phyloP scores from a whole-genome alignment of 2,113 vertebrate species.

The Alaudala cheleensis region DNA sequence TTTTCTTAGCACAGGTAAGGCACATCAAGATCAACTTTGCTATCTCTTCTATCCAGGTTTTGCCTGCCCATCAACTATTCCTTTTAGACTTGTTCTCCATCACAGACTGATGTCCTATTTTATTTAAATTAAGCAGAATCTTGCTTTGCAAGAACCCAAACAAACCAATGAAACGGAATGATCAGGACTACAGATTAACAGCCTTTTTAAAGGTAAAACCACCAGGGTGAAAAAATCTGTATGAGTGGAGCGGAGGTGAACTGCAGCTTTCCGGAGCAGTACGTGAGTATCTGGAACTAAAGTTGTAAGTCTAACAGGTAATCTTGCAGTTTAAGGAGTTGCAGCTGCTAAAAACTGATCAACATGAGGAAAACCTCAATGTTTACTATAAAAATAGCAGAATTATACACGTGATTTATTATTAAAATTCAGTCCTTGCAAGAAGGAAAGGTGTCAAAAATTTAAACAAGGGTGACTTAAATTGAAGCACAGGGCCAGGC shows the following conservation, averaged over 20 bases:
- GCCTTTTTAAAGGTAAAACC: background rate
- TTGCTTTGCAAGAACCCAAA: background rate
- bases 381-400: background rate
- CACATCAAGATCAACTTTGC: background rate
- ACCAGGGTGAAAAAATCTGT: background rate
- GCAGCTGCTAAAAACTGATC: background rate
- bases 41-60: background rate
- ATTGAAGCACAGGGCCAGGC: background rate
- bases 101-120: background rate
- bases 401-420: background rate
- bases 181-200: background rate
- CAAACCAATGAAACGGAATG: background rate
- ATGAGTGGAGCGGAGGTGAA: background rate
- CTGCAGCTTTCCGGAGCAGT: background rate
- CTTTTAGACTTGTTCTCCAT: background rate
- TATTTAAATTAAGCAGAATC: background rate
- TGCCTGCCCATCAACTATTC: background rate
- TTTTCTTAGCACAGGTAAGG: background rate
- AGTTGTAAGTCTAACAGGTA: background rate
- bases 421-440: background rate
- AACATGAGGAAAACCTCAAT: background rate
- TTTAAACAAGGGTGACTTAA: background rate
- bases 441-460: background rate
- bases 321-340: background rate
- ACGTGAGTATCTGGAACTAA: background rate